Percentiles rank a stretch among this genome's conserved stretches.
These are phyloP conservation scores for Miltochrista miniata DNA, from an alignment of 2,888 invertebrate species.

Conservation along the genomic window DNA sequence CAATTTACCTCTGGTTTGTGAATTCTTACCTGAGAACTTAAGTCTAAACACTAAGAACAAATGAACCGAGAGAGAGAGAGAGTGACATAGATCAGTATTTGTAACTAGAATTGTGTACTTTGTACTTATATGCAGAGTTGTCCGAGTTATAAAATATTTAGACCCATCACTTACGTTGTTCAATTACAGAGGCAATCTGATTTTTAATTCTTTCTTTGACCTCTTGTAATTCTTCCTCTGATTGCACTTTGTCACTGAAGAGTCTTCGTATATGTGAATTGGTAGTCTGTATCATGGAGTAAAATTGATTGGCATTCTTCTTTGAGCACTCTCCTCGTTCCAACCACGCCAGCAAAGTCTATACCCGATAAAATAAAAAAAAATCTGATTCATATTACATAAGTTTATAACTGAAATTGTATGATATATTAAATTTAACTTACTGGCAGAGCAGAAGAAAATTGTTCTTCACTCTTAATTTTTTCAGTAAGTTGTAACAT, in stretches of 20 bases:
- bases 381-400: background rate
- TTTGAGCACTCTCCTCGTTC: slow-evolving; percentile 97
- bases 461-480: slow-evolving; percentile 73
- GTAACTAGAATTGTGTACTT: slow-evolving; percentile 13
- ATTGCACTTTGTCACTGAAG: slow-evolving; percentile 91
- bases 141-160: slow-evolving; percentile 2
- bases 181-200: slow-evolving; percentile 92
- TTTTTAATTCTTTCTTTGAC: slow-evolving; percentile 93
- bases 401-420: background rate
- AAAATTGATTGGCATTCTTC: slow-evolving; percentile 95
- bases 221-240: slow-evolving; percentile 94
- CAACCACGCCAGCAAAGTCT: slow-evolving; percentile 95
- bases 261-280: slow-evolving; percentile 96
- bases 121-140: slow-evolving; percentile 7
- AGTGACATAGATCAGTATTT: slow-evolving; percentile 14
- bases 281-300: slow-evolving; percentile 97
- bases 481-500: slow-evolving; percentile 69
- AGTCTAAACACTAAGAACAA: slow-evolving; percentile 20
- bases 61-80: slow-evolving; percentile 11
- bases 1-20: slow-evolving; percentile 23
- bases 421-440: slow-evolving; percentile 27
- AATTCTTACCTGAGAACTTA: slow-evolving; percentile 42
- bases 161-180: slow-evolving; percentile 93
- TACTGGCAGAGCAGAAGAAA: slow-evolving; percentile 64
- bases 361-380: slow-evolving; percentile 38